Base-by-base conservation (phyloP, 2,113 vertebrate species). In the Corythornis madagascariensis region DNA sequence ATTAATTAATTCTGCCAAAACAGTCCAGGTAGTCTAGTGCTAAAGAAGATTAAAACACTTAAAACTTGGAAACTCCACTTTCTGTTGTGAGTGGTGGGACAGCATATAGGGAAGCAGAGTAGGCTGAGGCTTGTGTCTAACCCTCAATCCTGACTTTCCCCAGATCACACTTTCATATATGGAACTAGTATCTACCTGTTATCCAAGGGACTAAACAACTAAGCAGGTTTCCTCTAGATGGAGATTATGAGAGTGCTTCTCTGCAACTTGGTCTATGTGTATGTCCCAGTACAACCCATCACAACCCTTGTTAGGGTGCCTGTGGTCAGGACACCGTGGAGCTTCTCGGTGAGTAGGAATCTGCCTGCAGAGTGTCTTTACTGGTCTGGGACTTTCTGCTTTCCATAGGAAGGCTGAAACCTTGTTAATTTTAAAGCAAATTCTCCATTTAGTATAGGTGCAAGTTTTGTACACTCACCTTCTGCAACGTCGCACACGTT, bases 401-500 rank as follows among this genome's bases (percentile, higher is more conserved):
- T 78, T 65, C 53, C 17, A 10, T 3, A n/a, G 52, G n/a, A n/a
- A 88, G 31, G 31, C 40, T 67, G 56, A 48, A 24, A 17, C 26
- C 5, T 40, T 64, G 73, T 60, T 73, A 59, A 19, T 35, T 50
- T 53, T 42, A 17, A 2, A 65, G 55, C 28, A 53, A 67, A 35
- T 1, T 1, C 6, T 64, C 47, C 28, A n/a, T 20, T 70, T n/a
- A 56, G 14, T 24, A 7, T 1, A 10, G 33, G 11, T 2, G 1
- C 24, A 67, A 67, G 67, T 48, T 88, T 19, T 67, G 53, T 55
- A 18, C 60, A 73, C 97, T 95, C 93, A 99, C 99, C 99, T 97
- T 99, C 99, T 28, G 98, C 98, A 25, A 98, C 98, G 3, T 98
- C 98, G 53, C 99, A 99, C 19, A 99, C 98, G 4, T 98, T 99